A percentile compares a stretch with the other conserved stretches of the same genome.
These are phyloP conservation scores for Drosophila subpulchrella DNA, from an alignment of 1,140 invertebrate genomes.

Conservation along the genomic window DNA sequence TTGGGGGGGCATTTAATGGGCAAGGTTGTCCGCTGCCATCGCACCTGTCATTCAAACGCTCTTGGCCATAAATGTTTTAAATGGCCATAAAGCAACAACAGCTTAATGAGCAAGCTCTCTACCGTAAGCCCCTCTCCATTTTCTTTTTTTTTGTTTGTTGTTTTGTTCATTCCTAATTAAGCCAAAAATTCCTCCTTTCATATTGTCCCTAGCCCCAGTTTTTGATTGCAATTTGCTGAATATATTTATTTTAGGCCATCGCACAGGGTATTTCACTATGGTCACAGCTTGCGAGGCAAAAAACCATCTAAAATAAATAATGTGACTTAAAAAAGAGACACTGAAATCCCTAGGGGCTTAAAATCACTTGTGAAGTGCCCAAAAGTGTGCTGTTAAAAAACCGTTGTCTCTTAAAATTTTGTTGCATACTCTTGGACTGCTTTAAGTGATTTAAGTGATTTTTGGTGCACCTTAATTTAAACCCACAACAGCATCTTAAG, in stretches of 20 bases:
- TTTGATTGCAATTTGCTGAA: slow-evolving; percentile 61
- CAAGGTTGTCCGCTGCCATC: slow-evolving; percentile 58
- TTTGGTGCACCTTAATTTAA: too few relatives aligned
- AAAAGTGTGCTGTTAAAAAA: too few relatives aligned
- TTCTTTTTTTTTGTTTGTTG: not conserved
- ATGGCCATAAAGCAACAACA: slow-evolving; percentile 67
- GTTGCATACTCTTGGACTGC: too few relatives aligned
- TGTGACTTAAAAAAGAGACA: too few relatives aligned
- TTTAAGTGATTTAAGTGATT: too few relatives aligned
- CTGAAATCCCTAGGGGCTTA: too few relatives aligned
- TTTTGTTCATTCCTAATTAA: slow-evolving; percentile 52
- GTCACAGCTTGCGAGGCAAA: not conserved
- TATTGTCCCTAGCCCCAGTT: slow-evolving; percentile 36
- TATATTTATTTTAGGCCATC: slow-evolving; percentile 17
- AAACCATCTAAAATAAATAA: not conserved
- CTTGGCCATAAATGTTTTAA: slow-evolving; percentile 77
- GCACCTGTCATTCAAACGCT: slow-evolving; percentile 74
- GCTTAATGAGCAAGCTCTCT: slow-evolving; percentile 33
- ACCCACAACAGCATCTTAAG: too few relatives aligned
- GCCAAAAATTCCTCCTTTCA: slow-evolving; percentile 24
- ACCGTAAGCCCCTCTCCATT: not conserved
- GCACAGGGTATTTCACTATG: not conserved
- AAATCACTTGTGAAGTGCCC: too few relatives aligned
- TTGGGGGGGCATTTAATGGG: slow-evolving; percentile 51
- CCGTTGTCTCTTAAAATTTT: too few relatives aligned